A percentile compares a stretch with the other conserved stretches of the same genome.
Conservation (phyloP, 2,888 invertebrate genomes). For the Achlya flavicornis region DNA sequence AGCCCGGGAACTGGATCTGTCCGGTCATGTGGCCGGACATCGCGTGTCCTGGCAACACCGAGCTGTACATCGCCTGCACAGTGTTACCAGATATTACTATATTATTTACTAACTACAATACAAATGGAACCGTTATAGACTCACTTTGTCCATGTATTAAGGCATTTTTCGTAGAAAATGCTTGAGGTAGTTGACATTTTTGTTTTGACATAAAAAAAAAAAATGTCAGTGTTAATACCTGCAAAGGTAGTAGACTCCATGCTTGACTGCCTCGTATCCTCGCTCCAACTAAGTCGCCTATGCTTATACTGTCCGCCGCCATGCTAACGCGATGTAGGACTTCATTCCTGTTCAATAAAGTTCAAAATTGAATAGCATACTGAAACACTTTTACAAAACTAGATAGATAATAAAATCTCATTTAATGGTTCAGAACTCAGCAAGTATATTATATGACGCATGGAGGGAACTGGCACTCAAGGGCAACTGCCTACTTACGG, state of each 20-base stretch:
- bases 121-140: too few relatives aligned
- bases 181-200: too few relatives aligned
- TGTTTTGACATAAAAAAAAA: too few relatives aligned
- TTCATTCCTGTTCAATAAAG: conserved; percentile 72
- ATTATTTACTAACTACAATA: too few relatives aligned
- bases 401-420: background rate
- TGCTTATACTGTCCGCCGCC: conserved; percentile 93
- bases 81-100: background rate
- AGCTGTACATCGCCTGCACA: conserved; percentile 92
- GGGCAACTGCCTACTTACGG: too few relatives aligned
- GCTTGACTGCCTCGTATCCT: conserved; percentile 90
- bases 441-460: too few relatives aligned
- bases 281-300: conserved; percentile 93
- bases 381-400: too few relatives aligned
- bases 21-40: conserved; percentile 91
- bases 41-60: conserved; percentile 94
- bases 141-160: too few relatives aligned
- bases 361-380: conserved; percentile 8
- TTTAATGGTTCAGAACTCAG: too few relatives aligned
- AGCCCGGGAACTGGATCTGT: conserved; percentile 95
- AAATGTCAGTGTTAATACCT: conserved; percentile 53
- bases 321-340: conserved; percentile 88
- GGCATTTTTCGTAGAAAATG: too few relatives aligned
- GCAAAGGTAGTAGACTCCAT: conserved; percentile 94
- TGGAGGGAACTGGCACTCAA: too few relatives aligned